phyloP scores from a whole-genome alignment of 2,888 invertebrate genomes.

The Macroteleia sp. region DNA sequence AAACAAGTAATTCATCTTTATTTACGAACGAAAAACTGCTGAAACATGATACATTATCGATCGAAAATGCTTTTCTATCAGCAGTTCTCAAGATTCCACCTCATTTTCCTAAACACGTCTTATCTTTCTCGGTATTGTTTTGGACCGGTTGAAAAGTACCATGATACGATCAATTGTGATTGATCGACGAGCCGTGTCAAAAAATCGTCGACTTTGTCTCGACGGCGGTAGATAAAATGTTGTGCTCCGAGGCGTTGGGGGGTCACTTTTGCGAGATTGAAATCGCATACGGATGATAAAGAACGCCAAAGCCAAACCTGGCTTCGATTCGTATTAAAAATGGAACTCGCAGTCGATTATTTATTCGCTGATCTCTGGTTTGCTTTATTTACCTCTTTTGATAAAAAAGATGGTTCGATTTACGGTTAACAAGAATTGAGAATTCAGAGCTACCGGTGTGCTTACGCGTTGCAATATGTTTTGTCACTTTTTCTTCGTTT shows the following conservation, averaged over 20 bases:
- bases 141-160: constrained; percentile 14
- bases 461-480: constrained; percentile 12
- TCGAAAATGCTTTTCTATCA: constrained; percentile 19
- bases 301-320: constrained; percentile 57
- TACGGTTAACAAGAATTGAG: constrained; percentile 41
- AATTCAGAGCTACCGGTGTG: constrained; percentile 15
- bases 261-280: constrained; percentile 53
- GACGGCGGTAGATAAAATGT: constrained; percentile 31
- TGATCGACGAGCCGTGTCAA: constrained; percentile 42
- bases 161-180: constrained; percentile 57
- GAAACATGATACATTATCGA: constrained; percentile 42
- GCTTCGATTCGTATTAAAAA: constrained; percentile 52
- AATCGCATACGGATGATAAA: constrained; percentile 52
- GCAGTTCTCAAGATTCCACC: constrained; percentile 44
- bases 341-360: constrained; percentile 54
- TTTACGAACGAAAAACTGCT: too few species aligned
- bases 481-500: constrained; percentile 3
- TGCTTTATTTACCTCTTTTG: constrained; percentile 40
- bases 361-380: constrained; percentile 44
- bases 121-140: constrained; percentile 51
- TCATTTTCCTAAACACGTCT: constrained; percentile 50
- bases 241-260: constrained; percentile 44
- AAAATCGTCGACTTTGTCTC: constrained; percentile 45
- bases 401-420: constrained; percentile 51
- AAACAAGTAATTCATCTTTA: too few species aligned